phyloP scores from a whole-genome alignment of 2,797 vertebrate genomes.

The Hydrolagus colliei region DNA sequence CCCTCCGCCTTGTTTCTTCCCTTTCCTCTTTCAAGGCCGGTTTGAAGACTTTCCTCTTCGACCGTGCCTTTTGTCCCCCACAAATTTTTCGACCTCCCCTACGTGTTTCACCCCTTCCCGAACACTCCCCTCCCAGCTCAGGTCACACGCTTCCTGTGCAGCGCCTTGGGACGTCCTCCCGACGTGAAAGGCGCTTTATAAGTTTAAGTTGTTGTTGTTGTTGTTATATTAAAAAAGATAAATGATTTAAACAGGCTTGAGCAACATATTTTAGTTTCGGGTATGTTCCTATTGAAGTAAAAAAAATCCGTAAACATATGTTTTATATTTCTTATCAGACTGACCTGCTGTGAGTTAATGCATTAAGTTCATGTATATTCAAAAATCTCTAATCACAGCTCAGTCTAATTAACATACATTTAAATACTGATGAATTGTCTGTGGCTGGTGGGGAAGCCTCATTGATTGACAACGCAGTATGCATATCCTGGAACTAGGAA shows the following conservation, averaged over 20 bases:
- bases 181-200: too few relatives aligned
- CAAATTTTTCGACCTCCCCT: too few relatives aligned
- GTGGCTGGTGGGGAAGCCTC: conserved; percentile 41
- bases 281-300: background rate
- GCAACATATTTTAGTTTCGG: background rate
- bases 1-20: too few relatives aligned
- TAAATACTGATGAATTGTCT: conserved; percentile 58
- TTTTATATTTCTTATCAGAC: conserved; percentile 14
- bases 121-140: too few relatives aligned
- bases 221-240: background rate
- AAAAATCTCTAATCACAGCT: conserved; percentile 54
- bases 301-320: background rate
- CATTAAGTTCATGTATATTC: conserved; percentile 27
- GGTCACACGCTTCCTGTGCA: too few relatives aligned
- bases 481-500: background rate
- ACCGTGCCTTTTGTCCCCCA: too few relatives aligned
- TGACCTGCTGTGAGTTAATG: conserved; percentile 27
- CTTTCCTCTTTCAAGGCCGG: too few relatives aligned
- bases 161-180: too few relatives aligned
- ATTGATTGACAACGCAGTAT: conserved; percentile 16
- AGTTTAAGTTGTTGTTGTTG: background rate
- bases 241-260: background rate
- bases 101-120: too few relatives aligned
- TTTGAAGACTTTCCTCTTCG: too few relatives aligned
- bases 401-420: conserved; percentile 65